Conservation (phyloP, 2,888 invertebrate genomes). For the Catocala sponsa region DNA sequence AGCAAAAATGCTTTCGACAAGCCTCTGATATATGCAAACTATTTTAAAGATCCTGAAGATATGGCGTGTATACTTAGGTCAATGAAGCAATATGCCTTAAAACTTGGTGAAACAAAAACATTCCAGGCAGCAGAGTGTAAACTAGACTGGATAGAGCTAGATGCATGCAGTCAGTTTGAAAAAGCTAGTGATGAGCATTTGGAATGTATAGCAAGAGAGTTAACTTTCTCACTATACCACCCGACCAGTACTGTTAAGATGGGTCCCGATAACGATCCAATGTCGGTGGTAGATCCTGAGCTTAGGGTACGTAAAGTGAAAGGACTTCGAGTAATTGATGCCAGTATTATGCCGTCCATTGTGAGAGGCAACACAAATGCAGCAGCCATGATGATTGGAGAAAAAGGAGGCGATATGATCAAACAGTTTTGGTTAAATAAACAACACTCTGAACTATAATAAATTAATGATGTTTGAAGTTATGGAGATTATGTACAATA, state of each 20-base stretch:
- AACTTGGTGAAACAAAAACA: conserved; percentile 61
- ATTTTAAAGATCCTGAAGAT: conserved; percentile 88
- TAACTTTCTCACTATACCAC: conserved; percentile 89
- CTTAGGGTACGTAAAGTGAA: conserved; percentile 85
- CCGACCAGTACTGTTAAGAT: conserved; percentile 90
- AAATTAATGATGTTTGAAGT: no score
- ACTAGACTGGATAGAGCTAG: conserved; percentile 67
- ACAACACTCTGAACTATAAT: conserved; percentile 63
- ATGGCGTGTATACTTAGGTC: conserved; percentile 64
- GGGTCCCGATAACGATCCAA: conserved; percentile 82
- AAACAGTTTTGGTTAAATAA: conserved; percentile 82
- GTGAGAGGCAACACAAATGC: conserved; percentile 90
- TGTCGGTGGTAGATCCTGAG: conserved; percentile 87
- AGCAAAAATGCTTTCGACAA: conserved; percentile 90
- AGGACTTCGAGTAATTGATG: conserved; percentile 89
- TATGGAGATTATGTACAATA: conserved; percentile 5
- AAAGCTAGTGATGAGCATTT: conserved; percentile 62
- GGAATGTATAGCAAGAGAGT: conserved; percentile 64
- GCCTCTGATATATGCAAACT: conserved; percentile 89
- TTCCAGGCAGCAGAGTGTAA: conserved; percentile 64
- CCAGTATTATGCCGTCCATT: conserved; percentile 90
- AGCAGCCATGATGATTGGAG: conserved; percentile 90
- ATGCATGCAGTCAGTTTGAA: conserved; percentile 63
- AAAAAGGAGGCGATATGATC: conserved; percentile 90
- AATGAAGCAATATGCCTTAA: conserved; percentile 58